Percentiles rank a stretch among this genome's conserved stretches.
phyloP scores from a whole-genome alignment of 2,888 invertebrate genomes.

The Apomyelois bistriatella region DNA sequence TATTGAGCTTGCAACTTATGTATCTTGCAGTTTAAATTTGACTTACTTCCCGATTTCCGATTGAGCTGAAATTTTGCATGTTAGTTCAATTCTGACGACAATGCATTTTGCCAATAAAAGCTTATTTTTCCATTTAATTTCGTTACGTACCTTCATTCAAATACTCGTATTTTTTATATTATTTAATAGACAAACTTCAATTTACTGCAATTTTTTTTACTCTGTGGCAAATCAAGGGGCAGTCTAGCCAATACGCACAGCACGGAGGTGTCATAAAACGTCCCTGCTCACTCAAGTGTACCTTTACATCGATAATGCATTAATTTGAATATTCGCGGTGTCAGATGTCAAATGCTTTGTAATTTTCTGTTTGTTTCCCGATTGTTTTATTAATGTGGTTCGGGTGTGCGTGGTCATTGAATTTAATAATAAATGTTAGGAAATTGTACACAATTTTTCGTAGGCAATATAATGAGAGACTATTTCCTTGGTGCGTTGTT shows the following conservation, averaged over 20 bases:
- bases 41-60: too few species aligned
- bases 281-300: conserved; percentile 65
- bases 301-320: conserved; percentile 76
- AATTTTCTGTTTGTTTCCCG: conserved; percentile 68
- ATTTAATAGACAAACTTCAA: not conserved
- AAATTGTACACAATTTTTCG: not conserved
- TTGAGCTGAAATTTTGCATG: too few species aligned
- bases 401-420: conserved; percentile 36
- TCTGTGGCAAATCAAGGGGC: conserved; percentile 34
- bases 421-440: not conserved
- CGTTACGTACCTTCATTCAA: too few species aligned
- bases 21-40: too few species aligned
- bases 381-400: conserved; percentile 53
- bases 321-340: conserved; percentile 80
- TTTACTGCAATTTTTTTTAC: conserved; percentile 15
- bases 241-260: conserved; percentile 32
- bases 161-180: too few species aligned
- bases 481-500: not conserved
- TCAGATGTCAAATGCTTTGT: conserved; percentile 79
- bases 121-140: too few species aligned
- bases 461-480: not conserved
- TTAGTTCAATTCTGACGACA: too few species aligned
- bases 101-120: too few species aligned
- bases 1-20: too few species aligned
- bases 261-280: conserved; percentile 53